Evolutionary conservation across 1,140 invertebrate species (phyloP), one percentile per base, ranked within the genome.

Genomic region (Homarus americanus): DNA sequence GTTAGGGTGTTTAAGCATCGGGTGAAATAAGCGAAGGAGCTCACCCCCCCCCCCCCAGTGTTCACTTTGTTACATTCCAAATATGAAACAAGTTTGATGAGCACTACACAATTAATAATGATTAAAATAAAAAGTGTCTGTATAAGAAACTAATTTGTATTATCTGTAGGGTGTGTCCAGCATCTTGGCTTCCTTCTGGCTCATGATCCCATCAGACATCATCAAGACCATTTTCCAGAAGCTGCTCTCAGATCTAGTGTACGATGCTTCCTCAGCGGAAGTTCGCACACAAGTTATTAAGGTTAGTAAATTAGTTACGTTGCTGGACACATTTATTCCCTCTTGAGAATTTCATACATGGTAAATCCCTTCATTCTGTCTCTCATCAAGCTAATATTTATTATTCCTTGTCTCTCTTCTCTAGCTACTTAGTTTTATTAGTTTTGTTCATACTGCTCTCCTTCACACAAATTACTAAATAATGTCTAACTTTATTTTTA

Each of bases 211-310:
- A 9, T 85, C 82, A 15, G 92, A 93, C 10, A 93, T 93, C n/a
- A 93, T 94, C 36, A 93, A 93, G 58, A 92, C 76, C 49, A 92
- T 94, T 32, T 92, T 94, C n/a, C 91, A 92, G 10, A 93, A 92
- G 24, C 83, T 95, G 44, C 91, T 94, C 5, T 88, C 94, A 58
- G 94, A 94, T 41, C 92, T 94, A 10, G 93, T 93, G 0, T 93
- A 93, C 88, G 94, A 95, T 92, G 87, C 92, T 40, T 92, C 94
- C 7, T 94, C 94, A n/a, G 93, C 93, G 58, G 93, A 94, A 86
- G 94, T 94, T 69, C 80, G 94, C 20, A 93, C 93, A n/a, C 93
- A 93, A 91, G 94, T 95, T 2, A 66, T 94, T 32, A 94, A 93
- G 94, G 94, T 94, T 79, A 91, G 93, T 92, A 40, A 58, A 1